Conservation (phyloP, 1,140 invertebrate species). For the Ooceraea biroi region DNA sequence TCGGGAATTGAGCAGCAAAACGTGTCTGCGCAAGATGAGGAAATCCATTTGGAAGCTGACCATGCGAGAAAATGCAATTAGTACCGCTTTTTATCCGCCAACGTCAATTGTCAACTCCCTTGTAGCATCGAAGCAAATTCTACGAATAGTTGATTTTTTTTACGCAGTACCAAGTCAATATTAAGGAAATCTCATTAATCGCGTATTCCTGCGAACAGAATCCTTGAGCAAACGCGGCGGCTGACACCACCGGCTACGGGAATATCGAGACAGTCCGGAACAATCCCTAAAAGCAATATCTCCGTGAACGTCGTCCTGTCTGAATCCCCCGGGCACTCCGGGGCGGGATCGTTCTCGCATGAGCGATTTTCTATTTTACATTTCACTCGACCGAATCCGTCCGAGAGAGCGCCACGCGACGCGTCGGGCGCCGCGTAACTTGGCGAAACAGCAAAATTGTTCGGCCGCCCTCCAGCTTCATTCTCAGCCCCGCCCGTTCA, state of each 20-base stretch:
- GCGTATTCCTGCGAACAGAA: neutral
- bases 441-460: slow-evolving; percentile 67
- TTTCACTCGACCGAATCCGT: slow-evolving; percentile 48
- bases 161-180: neutral
- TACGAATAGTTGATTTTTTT: neutral
- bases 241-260: neutral
- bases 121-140: neutral
- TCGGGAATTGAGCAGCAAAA: slow-evolving; percentile 49
- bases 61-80: neutral
- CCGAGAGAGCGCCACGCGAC: slow-evolving; percentile 32
- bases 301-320: slow-evolving; percentile 8
- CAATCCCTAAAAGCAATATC: slow-evolving; percentile 40
- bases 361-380: slow-evolving; percentile 59
- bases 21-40: slow-evolving; percentile 1
- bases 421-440: slow-evolving; percentile 60
- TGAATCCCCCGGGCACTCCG: slow-evolving; percentile 17
- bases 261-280: slow-evolving; percentile 18
- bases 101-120: neutral
- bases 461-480: neutral
- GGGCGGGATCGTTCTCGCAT: slow-evolving; percentile 38
- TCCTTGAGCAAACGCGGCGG: neutral
- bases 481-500: neutral
- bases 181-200: neutral
- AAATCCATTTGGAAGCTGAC: slow-evolving; percentile 29
- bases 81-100: neutral